Conservation (phyloP, 2,113 vertebrate genomes). For the Smithornis capensis region DNA sequence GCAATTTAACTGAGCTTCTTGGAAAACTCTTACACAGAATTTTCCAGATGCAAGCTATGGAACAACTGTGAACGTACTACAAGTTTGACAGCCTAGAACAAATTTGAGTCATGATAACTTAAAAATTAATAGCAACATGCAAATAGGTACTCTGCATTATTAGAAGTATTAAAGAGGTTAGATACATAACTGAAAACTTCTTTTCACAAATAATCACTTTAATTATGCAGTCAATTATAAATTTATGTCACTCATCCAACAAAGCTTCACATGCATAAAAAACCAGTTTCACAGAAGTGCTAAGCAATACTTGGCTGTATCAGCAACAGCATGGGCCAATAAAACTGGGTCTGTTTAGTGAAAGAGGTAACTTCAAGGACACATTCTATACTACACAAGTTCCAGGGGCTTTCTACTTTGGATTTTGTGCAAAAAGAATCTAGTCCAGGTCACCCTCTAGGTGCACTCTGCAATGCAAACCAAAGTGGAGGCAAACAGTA, state of each 20-base stretch:
- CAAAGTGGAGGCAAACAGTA: not conserved
- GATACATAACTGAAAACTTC: not conserved
- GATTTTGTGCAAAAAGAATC: not conserved
- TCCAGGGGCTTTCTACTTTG: not conserved
- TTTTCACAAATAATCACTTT: not conserved
- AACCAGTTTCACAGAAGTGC: not conserved
- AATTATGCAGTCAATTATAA: not conserved
- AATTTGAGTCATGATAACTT: not conserved
- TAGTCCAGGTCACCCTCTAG: not conserved
- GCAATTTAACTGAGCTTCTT: not conserved
- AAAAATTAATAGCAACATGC: not conserved
- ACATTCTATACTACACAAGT: not conserved
- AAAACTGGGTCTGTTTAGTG: not conserved
- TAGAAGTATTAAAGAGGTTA: not conserved
- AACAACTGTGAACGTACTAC: not conserved
- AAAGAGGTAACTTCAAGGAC: not conserved
- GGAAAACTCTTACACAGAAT: not conserved
- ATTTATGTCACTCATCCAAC: not conserved
- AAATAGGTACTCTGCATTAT: not conserved
- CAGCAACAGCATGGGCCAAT: not conserved
- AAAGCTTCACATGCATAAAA: not conserved
- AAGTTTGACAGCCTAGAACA: not conserved
- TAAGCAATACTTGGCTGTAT: not conserved
- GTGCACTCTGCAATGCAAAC: not conserved
- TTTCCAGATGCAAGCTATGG: conserved; percentile 1